Evolutionary conservation across 2,113 vertebrate genomes (phyloP).

Genomic region (Alligator sinensis): DNA sequence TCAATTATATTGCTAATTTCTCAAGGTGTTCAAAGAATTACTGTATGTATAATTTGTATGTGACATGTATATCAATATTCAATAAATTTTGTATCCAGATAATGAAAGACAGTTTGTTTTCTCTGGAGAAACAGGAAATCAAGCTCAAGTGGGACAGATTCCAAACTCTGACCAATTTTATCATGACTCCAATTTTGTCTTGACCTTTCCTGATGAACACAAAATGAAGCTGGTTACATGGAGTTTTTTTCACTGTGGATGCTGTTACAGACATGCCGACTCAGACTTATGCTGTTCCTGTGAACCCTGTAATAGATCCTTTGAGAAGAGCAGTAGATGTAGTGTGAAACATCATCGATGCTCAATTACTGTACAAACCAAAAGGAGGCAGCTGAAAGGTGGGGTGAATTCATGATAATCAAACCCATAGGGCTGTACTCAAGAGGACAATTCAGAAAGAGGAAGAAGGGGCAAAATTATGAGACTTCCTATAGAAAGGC

Average conservation of each 20-base stretch:
- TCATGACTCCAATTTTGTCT: slow-evolving; percentile 49
- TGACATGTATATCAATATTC: slow-evolving; percentile 9
- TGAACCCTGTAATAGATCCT: slow-evolving; percentile 68
- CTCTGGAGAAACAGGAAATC: slow-evolving; percentile 56
- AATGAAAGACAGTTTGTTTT: slow-evolving; percentile 23
- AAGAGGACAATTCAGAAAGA: slow-evolving; percentile 41
- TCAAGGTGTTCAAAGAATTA: slow-evolving; percentile 5
- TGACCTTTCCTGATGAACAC: slow-evolving; percentile 74
- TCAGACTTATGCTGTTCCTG: slow-evolving; percentile 71
- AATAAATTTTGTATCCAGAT: neutral
- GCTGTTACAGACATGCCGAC: slow-evolving; percentile 69
- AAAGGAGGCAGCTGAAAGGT: slow-evolving; percentile 12
- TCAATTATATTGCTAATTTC: neutral
- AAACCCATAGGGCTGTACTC: slow-evolving; percentile 44
- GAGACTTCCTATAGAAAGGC: slow-evolving; percentile 6
- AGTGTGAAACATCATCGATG: slow-evolving; percentile 64
- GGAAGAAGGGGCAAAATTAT: neutral
- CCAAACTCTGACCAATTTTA: slow-evolving; percentile 69
- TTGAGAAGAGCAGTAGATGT: slow-evolving; percentile 65
- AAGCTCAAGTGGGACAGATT: slow-evolving; percentile 54
- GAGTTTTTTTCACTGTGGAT: slow-evolving; percentile 52
- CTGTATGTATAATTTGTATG: neutral
- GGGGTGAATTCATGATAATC: slow-evolving; percentile 41
- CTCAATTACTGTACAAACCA: slow-evolving; percentile 36
- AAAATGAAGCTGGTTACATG: slow-evolving; percentile 46